Evolutionary conservation across 2,888 invertebrate genomes (phyloP).

Genomic region (Ypsolopha scabrella): DNA sequence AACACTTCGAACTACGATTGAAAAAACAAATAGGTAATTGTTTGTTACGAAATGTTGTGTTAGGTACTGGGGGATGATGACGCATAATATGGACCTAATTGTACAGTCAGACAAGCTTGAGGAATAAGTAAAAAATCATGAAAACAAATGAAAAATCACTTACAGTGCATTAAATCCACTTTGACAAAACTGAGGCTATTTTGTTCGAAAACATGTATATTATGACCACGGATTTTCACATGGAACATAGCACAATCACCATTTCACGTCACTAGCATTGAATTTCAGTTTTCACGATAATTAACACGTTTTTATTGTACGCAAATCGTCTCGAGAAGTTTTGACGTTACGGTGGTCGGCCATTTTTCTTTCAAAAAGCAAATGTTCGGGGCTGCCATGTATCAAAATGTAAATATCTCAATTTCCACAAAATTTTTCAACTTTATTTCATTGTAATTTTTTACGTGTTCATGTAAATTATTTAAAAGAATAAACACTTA

Average conservation of each 20-base stretch:
- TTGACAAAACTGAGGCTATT: slow-evolving; percentile 23
- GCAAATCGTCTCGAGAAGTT: slow-evolving; percentile 22
- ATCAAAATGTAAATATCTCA: too few relatives aligned
- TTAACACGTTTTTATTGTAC: slow-evolving; percentile 52
- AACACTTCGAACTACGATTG: too few relatives aligned
- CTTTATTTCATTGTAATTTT: too few relatives aligned
- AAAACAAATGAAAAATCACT: slow-evolving; percentile 27
- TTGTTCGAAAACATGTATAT: slow-evolving; percentile 24
- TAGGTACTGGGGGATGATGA: not conserved
- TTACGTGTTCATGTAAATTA: too few relatives aligned
- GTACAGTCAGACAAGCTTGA: slow-evolving; percentile 5
- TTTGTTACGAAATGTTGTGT: too few relatives aligned
- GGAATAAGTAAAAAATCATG: slow-evolving; percentile 6
- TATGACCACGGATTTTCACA: slow-evolving; percentile 17
- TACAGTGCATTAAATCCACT: slow-evolving; percentile 53
- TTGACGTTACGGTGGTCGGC: slow-evolving; percentile 27
- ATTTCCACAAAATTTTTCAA: too few relatives aligned
- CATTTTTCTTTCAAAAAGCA: slow-evolving; percentile 59
- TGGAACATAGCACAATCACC: slow-evolving; percentile 22
- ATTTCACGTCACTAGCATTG: slow-evolving; percentile 32
- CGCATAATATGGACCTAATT: not conserved
- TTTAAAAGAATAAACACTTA: too few relatives aligned
- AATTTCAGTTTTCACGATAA: slow-evolving; percentile 22
- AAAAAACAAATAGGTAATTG: too few relatives aligned
- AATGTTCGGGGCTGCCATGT: slow-evolving; percentile 39